phyloP scores from a whole-genome alignment of 1,140 invertebrate genomes.

The Monochamus saltuarius region DNA sequence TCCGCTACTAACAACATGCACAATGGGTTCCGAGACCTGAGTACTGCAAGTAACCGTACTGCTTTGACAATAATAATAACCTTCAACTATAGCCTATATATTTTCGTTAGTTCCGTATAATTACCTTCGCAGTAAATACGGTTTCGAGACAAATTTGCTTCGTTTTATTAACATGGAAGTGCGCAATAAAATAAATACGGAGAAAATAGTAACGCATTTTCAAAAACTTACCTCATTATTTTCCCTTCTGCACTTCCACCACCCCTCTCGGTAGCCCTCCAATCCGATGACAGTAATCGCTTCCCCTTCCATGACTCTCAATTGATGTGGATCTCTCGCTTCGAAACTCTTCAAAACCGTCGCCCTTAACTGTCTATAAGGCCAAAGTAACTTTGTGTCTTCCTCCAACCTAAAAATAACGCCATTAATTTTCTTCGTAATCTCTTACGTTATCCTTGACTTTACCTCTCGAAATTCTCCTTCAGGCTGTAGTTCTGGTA shows the following conservation, averaged over 20 bases:
- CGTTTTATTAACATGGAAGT: no score
- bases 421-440: not conserved
- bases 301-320: slow-evolving; percentile 75
- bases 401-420: slow-evolving; percentile 38
- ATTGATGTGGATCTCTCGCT: slow-evolving; percentile 71
- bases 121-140: no score
- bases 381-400: slow-evolving; percentile 74
- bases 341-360: slow-evolving; percentile 75
- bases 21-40: no score
- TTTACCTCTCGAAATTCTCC: slow-evolving; percentile 86
- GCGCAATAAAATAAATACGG: no score
- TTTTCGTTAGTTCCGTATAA: no score
- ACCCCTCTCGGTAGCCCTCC: slow-evolving; percentile 46
- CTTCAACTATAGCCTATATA: no score
- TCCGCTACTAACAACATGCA: no score
- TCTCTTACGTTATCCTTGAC: not conserved
- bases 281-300: slow-evolving; percentile 57
- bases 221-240: slow-evolving; percentile 31
- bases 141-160: no score
- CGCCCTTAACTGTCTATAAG: slow-evolving; percentile 71
- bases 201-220: slow-evolving; percentile 20
- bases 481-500: slow-evolving; percentile 85
- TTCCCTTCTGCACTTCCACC: slow-evolving; percentile 42
- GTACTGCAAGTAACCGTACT: no score
- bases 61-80: no score